Evolutionary conservation across 1,140 invertebrate genomes (phyloP).

Genomic region (Anadara kagoshimensis): DNA sequence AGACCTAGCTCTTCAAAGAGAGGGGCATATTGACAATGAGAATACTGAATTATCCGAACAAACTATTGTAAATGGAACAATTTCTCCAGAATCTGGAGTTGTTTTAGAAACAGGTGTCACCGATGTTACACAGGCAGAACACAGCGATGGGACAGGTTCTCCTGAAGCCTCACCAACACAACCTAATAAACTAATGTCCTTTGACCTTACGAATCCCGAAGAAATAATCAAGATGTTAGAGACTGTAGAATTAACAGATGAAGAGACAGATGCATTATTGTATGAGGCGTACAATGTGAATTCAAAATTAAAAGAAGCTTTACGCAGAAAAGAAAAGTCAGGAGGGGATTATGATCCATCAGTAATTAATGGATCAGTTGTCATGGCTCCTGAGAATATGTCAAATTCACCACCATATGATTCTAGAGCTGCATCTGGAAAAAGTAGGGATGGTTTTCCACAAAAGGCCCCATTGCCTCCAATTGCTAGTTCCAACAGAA

Average conservation of each 20-base stretch:
- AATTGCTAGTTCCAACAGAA: constrained; percentile 19
- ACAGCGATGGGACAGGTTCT: background rate
- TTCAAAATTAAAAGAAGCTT: constrained; percentile 54
- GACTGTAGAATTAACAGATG: constrained; percentile 56
- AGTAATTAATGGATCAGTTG: constrained; percentile 21
- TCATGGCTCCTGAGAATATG: constrained; percentile 21
- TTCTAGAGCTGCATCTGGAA: constrained; percentile 13
- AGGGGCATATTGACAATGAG: background rate
- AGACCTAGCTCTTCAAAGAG: background rate
- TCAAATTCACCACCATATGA: constrained; percentile 3
- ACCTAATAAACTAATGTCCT: constrained; percentile 32
- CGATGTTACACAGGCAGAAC: constrained; percentile 10
- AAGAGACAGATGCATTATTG: constrained; percentile 58
- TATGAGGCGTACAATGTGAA: constrained; percentile 61
- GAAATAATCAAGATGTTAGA: constrained; percentile 53
- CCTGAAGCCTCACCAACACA: constrained; percentile 16
- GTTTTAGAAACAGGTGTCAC: constrained; percentile 26
- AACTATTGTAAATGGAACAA: constrained; percentile 1
- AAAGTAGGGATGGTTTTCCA: background rate
- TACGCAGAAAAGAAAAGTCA: constrained; percentile 46
- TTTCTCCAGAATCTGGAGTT: constrained; percentile 35
- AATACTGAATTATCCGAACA: background rate
- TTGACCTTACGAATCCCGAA: constrained; percentile 52
- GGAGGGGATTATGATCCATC: constrained; percentile 18
- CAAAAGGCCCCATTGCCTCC: constrained; percentile 31